A percentile compares a stretch with the other conserved stretches of the same genome.
phyloP scores from a whole-genome alignment of 2,113 vertebrate genomes.

The Cettia cetti region DNA sequence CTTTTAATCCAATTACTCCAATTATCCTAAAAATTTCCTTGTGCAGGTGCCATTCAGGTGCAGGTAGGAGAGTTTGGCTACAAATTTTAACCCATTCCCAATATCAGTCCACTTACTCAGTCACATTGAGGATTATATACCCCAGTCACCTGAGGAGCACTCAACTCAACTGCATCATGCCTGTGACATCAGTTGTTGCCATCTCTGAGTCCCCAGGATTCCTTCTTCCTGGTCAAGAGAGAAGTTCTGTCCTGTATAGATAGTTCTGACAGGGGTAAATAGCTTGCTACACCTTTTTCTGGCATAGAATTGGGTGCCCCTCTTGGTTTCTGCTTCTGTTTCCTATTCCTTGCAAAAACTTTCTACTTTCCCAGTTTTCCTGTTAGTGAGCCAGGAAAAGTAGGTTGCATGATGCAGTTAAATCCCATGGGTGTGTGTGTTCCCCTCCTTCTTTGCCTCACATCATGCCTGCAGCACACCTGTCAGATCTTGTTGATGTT shows the following conservation, averaged over 20 bases:
- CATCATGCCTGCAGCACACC: not conserved
- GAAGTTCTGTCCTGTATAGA: not conserved
- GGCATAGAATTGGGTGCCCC: not conserved
- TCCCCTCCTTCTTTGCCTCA: not conserved
- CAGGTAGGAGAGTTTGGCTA: not conserved
- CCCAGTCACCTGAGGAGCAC: not conserved
- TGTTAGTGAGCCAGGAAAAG: not conserved
- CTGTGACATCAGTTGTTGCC: not conserved
- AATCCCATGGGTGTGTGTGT: not conserved
- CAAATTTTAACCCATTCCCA: not conserved
- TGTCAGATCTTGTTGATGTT: not conserved
- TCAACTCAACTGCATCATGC: not conserved
- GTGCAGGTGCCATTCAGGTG: not conserved
- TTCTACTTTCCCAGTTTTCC: not conserved
- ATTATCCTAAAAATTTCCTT: not conserved
- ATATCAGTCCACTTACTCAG: not conserved
- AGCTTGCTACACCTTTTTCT: not conserved
- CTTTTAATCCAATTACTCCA: not conserved
- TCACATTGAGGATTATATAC: not conserved
- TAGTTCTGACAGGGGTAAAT: not conserved
- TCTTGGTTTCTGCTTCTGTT: not conserved
- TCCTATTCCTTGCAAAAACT: not conserved
- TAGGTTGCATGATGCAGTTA: not conserved
- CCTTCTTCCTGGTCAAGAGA: not conserved
- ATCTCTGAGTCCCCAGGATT: not conserved